A percentile compares a stretch with the other conserved stretches of the same genome.
Evolutionary conservation across 2,888 invertebrate species (phyloP).

Genomic region (Nemoura dubitans): DNA sequence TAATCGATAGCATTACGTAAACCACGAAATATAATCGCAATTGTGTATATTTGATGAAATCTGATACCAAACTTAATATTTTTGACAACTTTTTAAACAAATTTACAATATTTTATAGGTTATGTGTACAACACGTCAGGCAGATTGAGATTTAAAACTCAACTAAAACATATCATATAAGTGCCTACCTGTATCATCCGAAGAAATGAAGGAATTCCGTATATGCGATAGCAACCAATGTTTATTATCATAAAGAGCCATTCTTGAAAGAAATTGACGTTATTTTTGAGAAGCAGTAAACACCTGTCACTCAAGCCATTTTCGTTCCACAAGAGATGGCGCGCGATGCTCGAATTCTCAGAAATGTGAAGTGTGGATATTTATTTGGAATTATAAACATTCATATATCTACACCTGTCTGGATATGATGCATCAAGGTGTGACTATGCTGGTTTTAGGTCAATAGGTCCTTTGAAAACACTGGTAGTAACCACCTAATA

Average conservation of each 20-base stretch:
- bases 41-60: neutral
- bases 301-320: slow-evolving; percentile 2
- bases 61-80: neutral
- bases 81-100: neutral
- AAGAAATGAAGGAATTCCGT: slow-evolving; percentile 92
- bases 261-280: slow-evolving; percentile 57
- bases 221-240: slow-evolving; percentile 93
- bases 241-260: slow-evolving; percentile 95
- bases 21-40: neutral
- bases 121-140: neutral
- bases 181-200: slow-evolving; percentile 90
- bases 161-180: slow-evolving; percentile 44
- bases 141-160: neutral
- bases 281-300: neutral
- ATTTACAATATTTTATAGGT: slow-evolving; percentile 30
- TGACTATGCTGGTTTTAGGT: too few relatives aligned
- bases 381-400: too few relatives aligned
- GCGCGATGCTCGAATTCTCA: neutral
- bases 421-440: too few relatives aligned
- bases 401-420: too few relatives aligned
- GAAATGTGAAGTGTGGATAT: too few relatives aligned
- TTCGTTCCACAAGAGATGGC: neutral
- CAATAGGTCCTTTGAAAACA: too few relatives aligned
- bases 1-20: neutral
- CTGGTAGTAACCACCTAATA: too few relatives aligned